Evolutionary conservation across 2,113 vertebrate genomes (phyloP), one percentile per base, ranked within the genome.

Genomic region (Fulmarus glacialis): DNA sequence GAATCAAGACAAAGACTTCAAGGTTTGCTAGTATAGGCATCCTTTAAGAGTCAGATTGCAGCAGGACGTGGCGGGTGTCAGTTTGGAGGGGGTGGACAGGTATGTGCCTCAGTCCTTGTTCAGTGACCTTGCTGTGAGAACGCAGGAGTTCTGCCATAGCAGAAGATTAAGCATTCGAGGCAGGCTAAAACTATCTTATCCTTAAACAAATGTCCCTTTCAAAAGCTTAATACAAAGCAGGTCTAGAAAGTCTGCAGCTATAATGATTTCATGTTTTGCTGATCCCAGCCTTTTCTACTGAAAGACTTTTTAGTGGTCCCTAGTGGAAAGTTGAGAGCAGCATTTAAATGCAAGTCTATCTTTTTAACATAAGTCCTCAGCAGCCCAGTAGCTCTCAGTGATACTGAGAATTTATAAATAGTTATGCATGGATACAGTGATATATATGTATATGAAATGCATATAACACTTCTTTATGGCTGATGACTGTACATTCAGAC

Each of bases 221-320:
- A 98, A 98, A 97, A 95, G 87, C 95, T 94, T 97, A 98, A 98
- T 96, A 98, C 94, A 98, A 98, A 98, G 95, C 96, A 97, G 96
- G 96, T 82, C 97, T 97, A 97, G 96, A 98, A 98, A 98, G 97
- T 97, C 96, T 98, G 96, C 96, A 97, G 96, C 95, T 96, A 95
- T 98, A 98, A 98, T 96, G 97, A 98, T 98, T 98, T 98, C 96
- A 97, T 98, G 98, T 98, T 99, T 98, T 98, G 98, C 98, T 98
- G 98, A 98, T 98, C 97, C 94, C 84, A 91, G 96, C 70, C 93
- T 98, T 98, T 98, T 97, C 95, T 95, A 90, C 93, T 97, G 97
- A 98, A 98, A 98, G 96, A 97, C 98, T 98, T 98, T 98, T 98
- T 98, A 99, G 97, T 98, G 97, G 97, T 98, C 98, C 97, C 98